Conservation (phyloP, 2,888 invertebrate species). For the Spilosoma lubricipeda region DNA sequence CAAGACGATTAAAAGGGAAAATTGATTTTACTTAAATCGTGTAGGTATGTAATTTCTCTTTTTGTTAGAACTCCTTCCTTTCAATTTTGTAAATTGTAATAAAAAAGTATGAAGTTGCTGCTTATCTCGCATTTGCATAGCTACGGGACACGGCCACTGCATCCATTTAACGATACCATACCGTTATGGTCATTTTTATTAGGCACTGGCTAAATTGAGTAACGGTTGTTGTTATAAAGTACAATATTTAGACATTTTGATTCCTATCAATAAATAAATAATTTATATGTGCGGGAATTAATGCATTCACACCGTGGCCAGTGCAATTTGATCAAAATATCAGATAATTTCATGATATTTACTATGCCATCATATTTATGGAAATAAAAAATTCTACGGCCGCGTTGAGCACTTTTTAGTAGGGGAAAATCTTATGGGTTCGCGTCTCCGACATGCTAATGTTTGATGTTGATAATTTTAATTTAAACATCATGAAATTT, state of each 20-base stretch:
- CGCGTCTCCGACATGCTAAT: no score
- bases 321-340: not conserved
- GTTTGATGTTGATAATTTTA: no score
- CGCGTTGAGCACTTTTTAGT: no score
- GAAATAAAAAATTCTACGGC: no score
- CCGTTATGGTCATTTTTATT: conserved; percentile 24
- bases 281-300: not conserved
- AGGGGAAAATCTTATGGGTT: no score
- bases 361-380: no score
- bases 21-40: not conserved
- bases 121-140: conserved; percentile 40
- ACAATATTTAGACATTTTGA: not conserved
- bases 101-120: conserved; percentile 26
- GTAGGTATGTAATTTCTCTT: not conserved
- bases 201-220: not conserved
- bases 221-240: conserved; percentile 3
- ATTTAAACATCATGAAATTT: no score
- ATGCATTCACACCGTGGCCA: not conserved
- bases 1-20: conserved; percentile 13
- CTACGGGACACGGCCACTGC: conserved; percentile 29
- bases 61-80: not conserved
- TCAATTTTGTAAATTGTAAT: conserved; percentile 10
- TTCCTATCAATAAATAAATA: not conserved
- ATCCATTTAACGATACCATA: conserved; percentile 25
- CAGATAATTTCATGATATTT: no score